Evolutionary conservation across 2,113 vertebrate species (phyloP), one percentile per base, ranked within the genome.

Genomic region (Pedionomus torquatus): DNA sequence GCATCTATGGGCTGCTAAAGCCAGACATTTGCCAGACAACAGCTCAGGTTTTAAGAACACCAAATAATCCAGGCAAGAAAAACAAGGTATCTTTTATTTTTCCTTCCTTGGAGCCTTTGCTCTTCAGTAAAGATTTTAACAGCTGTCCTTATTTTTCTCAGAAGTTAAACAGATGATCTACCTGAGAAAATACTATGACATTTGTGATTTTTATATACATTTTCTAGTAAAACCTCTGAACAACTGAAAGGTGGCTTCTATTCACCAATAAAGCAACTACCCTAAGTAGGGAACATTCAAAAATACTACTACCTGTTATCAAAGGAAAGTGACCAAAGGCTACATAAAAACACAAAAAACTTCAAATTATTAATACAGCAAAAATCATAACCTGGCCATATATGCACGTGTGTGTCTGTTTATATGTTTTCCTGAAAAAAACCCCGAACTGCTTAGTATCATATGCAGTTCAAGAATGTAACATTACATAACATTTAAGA

Each of bases 321-420:
- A 39, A 61, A 69, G 30, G 35, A 75, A 91, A 44, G 20, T 43
- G 15, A 64, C 11, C 51, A 51, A 61, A 81, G 18, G 71, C 25
- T 39, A 54, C 10, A 78, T 31, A 18, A 77, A 77, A 88, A 8
- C 5, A 8, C 30, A 17, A 19, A 60, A 69, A 52, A 17, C 11
- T 81, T 63, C 41, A 75, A 49, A 17, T 35, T 78, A 68, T 51
- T 58, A 81, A 39, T 26, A 81, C 7, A 74, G 31, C 26, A 93
- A 44, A 95, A 90, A 66, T 26, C 18, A 65, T 57, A 70, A 76
- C 23, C 17, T 54, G 39, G 23, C 3, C 25, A 52, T 28, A 51
- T 8, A 5, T 16, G 4, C n/a, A 2, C 13, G 2, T 14, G 2
- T 20, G 5, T 55, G 4, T 17, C 12, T 26, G 2, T 8, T 3